Conservation (phyloP, 1,140 invertebrate species). For the Proctacanthus coquilletti region DNA sequence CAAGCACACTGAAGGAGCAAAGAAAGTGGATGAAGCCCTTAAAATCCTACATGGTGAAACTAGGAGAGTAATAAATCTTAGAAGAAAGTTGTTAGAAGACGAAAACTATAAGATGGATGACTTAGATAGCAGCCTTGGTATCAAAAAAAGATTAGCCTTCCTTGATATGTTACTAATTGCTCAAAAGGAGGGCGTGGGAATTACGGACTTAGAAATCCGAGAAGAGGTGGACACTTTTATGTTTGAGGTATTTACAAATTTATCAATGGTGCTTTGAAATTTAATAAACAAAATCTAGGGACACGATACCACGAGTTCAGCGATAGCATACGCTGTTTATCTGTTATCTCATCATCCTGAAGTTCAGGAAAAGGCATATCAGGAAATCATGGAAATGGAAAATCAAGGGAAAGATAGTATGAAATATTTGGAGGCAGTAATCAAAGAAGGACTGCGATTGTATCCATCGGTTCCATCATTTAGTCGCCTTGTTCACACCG, state of each 20-base stretch:
- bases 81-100: slow-evolving; percentile 15
- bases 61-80: slow-evolving; percentile 17
- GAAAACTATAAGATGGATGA: slow-evolving; percentile 5
- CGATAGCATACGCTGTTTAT: slow-evolving; percentile 40
- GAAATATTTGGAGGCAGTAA: slow-evolving; percentile 49
- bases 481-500: slow-evolving; percentile 37
- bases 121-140: too few relatives aligned
- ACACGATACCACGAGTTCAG: slow-evolving; percentile 58
- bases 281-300: slow-evolving; percentile 18
- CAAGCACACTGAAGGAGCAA: slow-evolving; percentile 20
- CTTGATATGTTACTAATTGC: slow-evolving; percentile 58
- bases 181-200: slow-evolving; percentile 32
- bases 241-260: slow-evolving; percentile 38
- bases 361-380: slow-evolving; percentile 43
- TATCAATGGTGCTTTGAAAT: slow-evolving; percentile 1
- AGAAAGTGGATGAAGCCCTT: slow-evolving; percentile 11
- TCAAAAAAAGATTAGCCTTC: slow-evolving; percentile 49
- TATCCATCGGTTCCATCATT: slow-evolving; percentile 55
- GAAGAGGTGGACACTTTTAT: slow-evolving; percentile 76
- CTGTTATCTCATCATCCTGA: slow-evolving; percentile 43
- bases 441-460: slow-evolving; percentile 46
- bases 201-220: slow-evolving; percentile 48
- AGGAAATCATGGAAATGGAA: slow-evolving; percentile 42
- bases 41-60: slow-evolving; percentile 20
- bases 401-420: slow-evolving; percentile 33